Base-by-base conservation (phyloP, 2,888 invertebrate genomes). In the Chironomus riparius region DNA sequence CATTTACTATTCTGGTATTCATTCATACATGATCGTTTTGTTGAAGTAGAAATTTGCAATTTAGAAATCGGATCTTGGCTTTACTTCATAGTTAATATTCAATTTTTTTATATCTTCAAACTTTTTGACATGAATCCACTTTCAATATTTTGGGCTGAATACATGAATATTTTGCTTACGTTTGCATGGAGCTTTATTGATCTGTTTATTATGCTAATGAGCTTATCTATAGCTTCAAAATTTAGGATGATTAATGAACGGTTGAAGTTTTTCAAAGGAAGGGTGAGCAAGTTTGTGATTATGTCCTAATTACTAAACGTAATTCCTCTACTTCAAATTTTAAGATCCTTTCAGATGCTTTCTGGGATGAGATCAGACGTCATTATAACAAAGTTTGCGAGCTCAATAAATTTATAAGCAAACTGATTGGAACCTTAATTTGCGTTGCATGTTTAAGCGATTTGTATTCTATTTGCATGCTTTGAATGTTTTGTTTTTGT, bases 71-170 rank as follows among this genome's bases (percentile, higher is more conserved):
- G 38, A 13, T 47, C 15, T 15, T 47, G 47, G 69, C 47, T 47
- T 7, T 69, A n/a, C 47, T 69, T 47, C 3, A 69, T 69, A 10
- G 0, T 12, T 3, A 18, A 47, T 1, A 15, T 47, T 4, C 69
- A 69, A 6, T 47, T 47, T 13, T 3, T 7, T 2, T 47, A 69
- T 3, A 47, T 69, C 4, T 47, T 18, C 12, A 5, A 69, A 15
- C n/a, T 0, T 18, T 3, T 47, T 47, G 2, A 47, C 69, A 47
- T 47, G 0, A 2, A n/a, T n/a, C n/a, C n/a, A n/a, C n/a, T n/a
- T n/a, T n/a, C n/a, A n/a, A n/a, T n/a, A n/a, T n/a, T 28, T 13
- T 69, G 69, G 69, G 69, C 69, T 15, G 69, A 69, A 22, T 69
- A 47, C n/a, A 69, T 69, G 38, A 69, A 69, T 18, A 5, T 69